Evolutionary conservation across 2,888 invertebrate genomes (phyloP).

Genomic region (Ceramica pisi): DNA sequence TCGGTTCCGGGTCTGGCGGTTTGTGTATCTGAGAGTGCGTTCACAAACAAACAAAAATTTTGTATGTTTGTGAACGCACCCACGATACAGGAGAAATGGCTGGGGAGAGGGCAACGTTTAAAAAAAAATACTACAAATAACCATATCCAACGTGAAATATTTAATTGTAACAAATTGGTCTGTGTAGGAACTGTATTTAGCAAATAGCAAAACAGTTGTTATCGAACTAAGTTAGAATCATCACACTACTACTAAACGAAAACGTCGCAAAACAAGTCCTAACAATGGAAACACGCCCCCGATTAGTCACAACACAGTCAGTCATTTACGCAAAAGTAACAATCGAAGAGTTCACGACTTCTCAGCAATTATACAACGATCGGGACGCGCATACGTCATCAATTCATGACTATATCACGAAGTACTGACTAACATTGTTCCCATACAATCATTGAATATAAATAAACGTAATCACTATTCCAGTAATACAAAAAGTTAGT

Average conservation of each 20-base stretch:
- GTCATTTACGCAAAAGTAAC: conserved; percentile 82
- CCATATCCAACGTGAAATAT: neutral
- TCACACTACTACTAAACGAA: neutral
- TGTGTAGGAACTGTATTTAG: neutral
- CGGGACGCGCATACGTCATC: conserved; percentile 78
- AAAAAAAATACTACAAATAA: too few relatives aligned
- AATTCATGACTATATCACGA: conserved; percentile 78
- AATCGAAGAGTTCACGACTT: conserved; percentile 83
- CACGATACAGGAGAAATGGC: too few relatives aligned
- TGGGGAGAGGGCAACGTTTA: too few relatives aligned
- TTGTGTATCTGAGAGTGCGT: too few relatives aligned
- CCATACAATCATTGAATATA: conserved; percentile 57
- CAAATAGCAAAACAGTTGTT: neutral
- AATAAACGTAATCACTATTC: conserved; percentile 41
- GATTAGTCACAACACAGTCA: conserved; percentile 86
- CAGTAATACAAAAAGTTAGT: conserved; percentile 47
- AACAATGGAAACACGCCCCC: conserved; percentile 73
- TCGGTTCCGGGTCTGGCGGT: too few relatives aligned
- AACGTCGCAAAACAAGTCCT: neutral
- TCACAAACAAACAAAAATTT: too few relatives aligned
- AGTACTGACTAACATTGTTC: conserved; percentile 77
- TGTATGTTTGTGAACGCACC: too few relatives aligned
- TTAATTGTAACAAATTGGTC: neutral
- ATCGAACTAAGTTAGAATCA: neutral
- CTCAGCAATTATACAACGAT: conserved; percentile 77